Evolutionary conservation across 2,113 vertebrate species (phyloP).

Genomic region (Tamias sibiricus): DNA sequence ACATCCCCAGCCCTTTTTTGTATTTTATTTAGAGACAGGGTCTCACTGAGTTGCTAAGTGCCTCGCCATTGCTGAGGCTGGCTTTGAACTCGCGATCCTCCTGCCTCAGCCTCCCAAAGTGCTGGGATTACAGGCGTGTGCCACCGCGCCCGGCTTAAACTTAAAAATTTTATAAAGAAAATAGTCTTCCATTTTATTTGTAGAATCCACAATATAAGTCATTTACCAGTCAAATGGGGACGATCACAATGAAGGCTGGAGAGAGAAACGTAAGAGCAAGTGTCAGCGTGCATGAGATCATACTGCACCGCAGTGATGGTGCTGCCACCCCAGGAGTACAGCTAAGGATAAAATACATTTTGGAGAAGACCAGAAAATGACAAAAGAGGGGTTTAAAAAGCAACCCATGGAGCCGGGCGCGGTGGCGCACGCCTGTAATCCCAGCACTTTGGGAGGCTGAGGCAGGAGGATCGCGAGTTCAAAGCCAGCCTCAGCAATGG

Average conservation of each 20-base stretch:
- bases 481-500: no score
- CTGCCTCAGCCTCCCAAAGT: no score
- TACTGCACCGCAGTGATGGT: background rate
- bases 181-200: background rate
- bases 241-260: background rate
- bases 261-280: background rate
- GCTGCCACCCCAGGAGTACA: background rate
- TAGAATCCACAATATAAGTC: background rate
- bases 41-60: no score
- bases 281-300: background rate
- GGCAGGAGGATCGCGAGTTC: no score
- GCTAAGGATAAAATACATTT: background rate
- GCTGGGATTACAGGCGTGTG: no score
- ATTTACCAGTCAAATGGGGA: background rate
- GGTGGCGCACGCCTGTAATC: no score
- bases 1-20: no score
- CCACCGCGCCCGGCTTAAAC: no score
- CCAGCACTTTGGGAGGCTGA: no score
- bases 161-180: slow-evolving; percentile 58
- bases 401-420: background rate
- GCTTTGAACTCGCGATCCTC: no score
- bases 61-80: no score
- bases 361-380: slow-evolving; percentile 31
- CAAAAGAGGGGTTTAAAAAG: slow-evolving; percentile 26
- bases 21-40: no score